A percentile compares a stretch with the other conserved stretches of the same genome.
Evolutionary conservation across 2,113 vertebrate genomes (phyloP).

Genomic region (Anguilla rostrata): DNA sequence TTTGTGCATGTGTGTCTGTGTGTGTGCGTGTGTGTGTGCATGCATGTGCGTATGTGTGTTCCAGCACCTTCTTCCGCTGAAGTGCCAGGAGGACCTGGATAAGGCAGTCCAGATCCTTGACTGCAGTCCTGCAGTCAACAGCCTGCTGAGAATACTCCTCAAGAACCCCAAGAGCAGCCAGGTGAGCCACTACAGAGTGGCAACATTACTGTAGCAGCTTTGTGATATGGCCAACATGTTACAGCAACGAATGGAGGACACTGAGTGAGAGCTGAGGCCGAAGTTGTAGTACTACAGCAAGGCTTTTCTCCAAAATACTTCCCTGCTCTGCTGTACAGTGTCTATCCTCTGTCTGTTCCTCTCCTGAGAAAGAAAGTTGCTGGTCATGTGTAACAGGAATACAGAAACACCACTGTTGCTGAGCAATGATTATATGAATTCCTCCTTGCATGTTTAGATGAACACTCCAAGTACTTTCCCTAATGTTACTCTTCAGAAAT

Average conservation of each 20-base stretch:
- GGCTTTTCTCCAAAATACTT: background rate
- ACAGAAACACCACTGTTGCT: background rate
- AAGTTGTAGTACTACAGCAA: background rate
- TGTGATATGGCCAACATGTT: background rate
- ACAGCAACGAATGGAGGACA: background rate
- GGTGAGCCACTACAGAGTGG: conserved; percentile 63
- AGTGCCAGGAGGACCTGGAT: conserved; percentile 89
- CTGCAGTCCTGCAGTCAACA: conserved; percentile 73
- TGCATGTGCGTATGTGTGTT: conserved; percentile 57
- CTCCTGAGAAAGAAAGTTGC: background rate
- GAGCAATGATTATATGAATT: background rate
- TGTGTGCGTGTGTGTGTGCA: conserved; percentile 49
- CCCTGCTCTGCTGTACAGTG: background rate
- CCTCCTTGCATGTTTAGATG: background rate
- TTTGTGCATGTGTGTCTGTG: background rate
- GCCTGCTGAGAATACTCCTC: conserved; percentile 80
- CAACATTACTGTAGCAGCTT: background rate
- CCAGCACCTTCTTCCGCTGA: conserved; percentile 79
- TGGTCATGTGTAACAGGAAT: background rate
- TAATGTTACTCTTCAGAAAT: background rate
- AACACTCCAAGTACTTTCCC: background rate
- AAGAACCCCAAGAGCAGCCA: conserved; percentile 84
- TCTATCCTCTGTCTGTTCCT: background rate
- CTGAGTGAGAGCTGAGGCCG: background rate
- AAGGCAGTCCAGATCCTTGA: conserved; percentile 75